A percentile compares a stretch with the other conserved stretches of the same genome.
Evolutionary conservation across 2,797 vertebrate genomes (phyloP).

Genomic region (Pyrrhura leucotis): DNA sequence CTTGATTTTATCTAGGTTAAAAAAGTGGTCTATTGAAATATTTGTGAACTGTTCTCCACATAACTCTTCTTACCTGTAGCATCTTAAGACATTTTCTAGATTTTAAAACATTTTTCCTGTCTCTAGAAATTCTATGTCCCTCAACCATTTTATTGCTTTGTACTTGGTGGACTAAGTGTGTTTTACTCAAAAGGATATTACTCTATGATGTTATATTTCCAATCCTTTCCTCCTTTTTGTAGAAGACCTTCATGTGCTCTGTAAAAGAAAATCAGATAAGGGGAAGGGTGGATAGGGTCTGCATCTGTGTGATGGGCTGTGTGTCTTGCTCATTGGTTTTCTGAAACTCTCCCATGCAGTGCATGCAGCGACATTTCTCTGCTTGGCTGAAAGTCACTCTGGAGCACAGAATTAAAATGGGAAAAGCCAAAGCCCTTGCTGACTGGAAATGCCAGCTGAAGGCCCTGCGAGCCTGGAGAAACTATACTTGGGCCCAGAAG

Average conservation of each 20-base stretch:
- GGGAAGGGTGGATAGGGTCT: not conserved
- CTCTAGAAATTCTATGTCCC: not conserved
- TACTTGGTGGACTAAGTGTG: not conserved
- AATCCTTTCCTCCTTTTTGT: not conserved
- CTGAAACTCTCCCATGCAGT: conserved; percentile 76
- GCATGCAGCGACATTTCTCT: conserved; percentile 89
- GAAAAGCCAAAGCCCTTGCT: conserved; percentile 86
- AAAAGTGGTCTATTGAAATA: not conserved
- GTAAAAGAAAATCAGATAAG: not conserved
- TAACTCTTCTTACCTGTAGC: not conserved
- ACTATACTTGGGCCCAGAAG: conserved; percentile 81
- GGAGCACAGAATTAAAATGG: conserved; percentile 83
- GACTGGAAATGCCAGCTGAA: conserved; percentile 89
- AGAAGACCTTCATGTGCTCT: not conserved
- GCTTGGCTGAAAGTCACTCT: conserved; percentile 88
- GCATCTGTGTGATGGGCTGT: not conserved
- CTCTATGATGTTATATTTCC: not conserved
- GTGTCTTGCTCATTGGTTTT: conserved; percentile 24
- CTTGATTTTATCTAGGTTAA: conserved; percentile 37
- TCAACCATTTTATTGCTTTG: not conserved
- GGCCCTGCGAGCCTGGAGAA: conserved; percentile 86
- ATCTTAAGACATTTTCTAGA: not conserved
- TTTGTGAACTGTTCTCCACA: not conserved
- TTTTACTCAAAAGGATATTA: not conserved
- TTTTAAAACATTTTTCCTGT: not conserved